Evolutionary conservation across 2,797 vertebrate genomes (phyloP).

Genomic region (Gambelia wislizenii): DNA sequence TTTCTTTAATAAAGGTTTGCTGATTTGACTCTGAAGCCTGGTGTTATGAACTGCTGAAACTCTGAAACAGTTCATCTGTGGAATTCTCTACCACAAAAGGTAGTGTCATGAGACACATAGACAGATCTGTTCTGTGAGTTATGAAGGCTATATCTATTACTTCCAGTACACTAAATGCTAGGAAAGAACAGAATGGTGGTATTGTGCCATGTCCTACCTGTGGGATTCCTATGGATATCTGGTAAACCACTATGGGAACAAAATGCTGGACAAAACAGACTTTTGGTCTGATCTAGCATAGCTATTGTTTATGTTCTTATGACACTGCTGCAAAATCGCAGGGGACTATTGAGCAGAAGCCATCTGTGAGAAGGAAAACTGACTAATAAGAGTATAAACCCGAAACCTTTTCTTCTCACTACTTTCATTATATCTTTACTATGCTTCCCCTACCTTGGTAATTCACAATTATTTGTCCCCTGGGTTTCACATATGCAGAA

Average conservation of each 20-base stretch:
- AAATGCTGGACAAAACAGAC: neutral
- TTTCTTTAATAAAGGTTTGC: too few relatives aligned
- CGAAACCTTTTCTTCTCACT: neutral
- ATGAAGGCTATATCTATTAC: neutral
- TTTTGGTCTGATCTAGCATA: neutral
- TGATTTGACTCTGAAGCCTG: too few relatives aligned
- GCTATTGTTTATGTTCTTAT: neutral
- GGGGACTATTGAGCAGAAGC: neutral
- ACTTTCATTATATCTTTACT: neutral
- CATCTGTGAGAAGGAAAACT: fast-evolving
- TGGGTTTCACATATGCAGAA: neutral
- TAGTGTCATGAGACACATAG: too few relatives aligned
- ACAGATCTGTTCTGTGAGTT: neutral
- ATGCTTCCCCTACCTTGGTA: neutral
- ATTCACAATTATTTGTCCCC: neutral
- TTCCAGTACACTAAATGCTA: neutral
- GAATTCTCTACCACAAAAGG: neutral
- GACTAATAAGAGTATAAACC: slow-evolving; percentile 1
- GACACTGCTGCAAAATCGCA: neutral
- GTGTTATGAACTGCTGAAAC: too few relatives aligned
- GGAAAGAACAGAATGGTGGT: neutral
- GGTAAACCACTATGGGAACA: neutral
- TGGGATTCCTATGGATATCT: neutral
- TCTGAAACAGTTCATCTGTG: neutral
- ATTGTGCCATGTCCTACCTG: neutral